Base-by-base conservation (phyloP, 2,797 vertebrate genomes). In the Cirrhinus mrigala region DNA sequence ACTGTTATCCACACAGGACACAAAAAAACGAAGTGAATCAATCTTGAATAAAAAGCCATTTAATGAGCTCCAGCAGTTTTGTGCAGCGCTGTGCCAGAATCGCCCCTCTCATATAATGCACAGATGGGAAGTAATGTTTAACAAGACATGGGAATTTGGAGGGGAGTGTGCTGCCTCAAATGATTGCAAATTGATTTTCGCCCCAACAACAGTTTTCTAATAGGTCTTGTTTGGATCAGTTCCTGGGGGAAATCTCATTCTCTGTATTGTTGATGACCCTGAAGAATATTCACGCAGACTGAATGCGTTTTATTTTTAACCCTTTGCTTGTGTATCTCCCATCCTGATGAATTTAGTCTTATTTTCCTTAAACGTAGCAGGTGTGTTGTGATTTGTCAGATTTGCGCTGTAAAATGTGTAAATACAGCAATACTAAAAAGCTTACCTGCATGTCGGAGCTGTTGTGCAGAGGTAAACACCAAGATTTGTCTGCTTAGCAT, bases 141-240 rank as follows among this genome's bases (percentile, higher is more conserved):
- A 69, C 62, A 82, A 80, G 84, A 66, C 77, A 40, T 64, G 52
- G 58, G 68, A 84, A 66, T 80, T 87, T 29, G 58, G 60, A 33
- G 44, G 69, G 70, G 2, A 52, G 64, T 33, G 52, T 12, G 22
- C 48, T 52, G 33, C 69, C 64, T 82, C 60, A 54, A 77, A 82
- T 75, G 52, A 85, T 56, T 82, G 66, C 54, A 84, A 71, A 88
- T 84, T 86, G 86, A 88, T 86, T 87, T 46, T 79, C 79, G 29
- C 29, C 68, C 40, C 22, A 52, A 84, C 66, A 82, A 62, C n/a
- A 76, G 14, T 69, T 84, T 75, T 52, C 40, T 68, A 81, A 70
- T 70, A 70, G 64, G 37, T 24, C 69, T 66, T 77, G 52, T 70
- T 77, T 22, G 68, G 54, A 74, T 37, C 75, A 0, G 10, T 50